Evolutionary conservation across 2,888 invertebrate genomes (phyloP).

Genomic region (Drosophila gaucha): DNA sequence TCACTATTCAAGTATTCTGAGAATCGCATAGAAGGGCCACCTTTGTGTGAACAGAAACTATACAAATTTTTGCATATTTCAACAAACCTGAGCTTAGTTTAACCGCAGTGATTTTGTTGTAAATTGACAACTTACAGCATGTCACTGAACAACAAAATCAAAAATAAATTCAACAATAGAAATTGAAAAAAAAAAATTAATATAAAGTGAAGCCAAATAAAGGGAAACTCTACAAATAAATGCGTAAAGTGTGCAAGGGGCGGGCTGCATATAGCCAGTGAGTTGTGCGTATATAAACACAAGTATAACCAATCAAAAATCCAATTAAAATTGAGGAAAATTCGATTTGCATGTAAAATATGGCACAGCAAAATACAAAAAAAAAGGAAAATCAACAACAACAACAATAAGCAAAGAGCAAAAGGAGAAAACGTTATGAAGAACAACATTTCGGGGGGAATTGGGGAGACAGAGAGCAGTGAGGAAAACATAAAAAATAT

Average conservation of each 20-base stretch:
- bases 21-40: not conserved
- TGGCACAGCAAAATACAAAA: constrained; percentile 55
- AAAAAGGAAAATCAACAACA: constrained; percentile 21
- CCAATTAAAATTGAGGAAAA: constrained; percentile 84
- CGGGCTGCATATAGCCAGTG: constrained; percentile 24
- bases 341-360: constrained; percentile 84
- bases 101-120: constrained; percentile 60
- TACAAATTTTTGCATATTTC: constrained; percentile 26
- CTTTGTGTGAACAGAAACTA: too few relatives aligned
- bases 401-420: constrained; percentile 16
- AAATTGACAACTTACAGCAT: constrained; percentile 61
- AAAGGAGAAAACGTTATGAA: constrained; percentile 43
- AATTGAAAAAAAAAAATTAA: constrained; percentile 13
- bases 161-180: constrained; percentile 52
- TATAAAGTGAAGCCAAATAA: constrained; percentile 30
- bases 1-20: not conserved
- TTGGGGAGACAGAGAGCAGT: not conserved
- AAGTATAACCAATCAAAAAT: constrained; percentile 84
- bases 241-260: constrained; percentile 18
- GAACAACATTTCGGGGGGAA: constrained; percentile 9
- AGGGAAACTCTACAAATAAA: constrained; percentile 42
- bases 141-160: constrained; percentile 50
- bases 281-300: constrained; percentile 77
- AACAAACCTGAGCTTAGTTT: constrained; percentile 28
- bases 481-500: constrained; percentile 71